Evolutionary conservation across 2,113 vertebrate species (phyloP).

Genomic region (Lota lota): DNA sequence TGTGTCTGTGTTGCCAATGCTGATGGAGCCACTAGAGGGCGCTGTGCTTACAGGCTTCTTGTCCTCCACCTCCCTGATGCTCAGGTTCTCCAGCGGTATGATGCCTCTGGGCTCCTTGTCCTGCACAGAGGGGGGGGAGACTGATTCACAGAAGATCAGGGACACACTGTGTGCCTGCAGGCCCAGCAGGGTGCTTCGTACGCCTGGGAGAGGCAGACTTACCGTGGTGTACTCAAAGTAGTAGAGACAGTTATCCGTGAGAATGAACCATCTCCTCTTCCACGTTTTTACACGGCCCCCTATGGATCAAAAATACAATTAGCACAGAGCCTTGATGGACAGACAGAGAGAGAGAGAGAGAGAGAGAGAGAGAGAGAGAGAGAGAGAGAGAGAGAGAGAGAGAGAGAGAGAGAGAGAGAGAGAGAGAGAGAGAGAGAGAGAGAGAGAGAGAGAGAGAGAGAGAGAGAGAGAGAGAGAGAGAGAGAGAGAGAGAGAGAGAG

Average conservation of each 20-base stretch:
- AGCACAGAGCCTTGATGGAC: slow-evolving; percentile 41
- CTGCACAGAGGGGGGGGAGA: slow-evolving; percentile 52
- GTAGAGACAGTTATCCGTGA: slow-evolving; percentile 98
- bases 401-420: too few relatives aligned
- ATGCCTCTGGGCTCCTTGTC: slow-evolving; percentile 98
- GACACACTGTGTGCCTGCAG: too few relatives aligned
- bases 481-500: too few relatives aligned
- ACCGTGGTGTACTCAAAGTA: slow-evolving; percentile 99
- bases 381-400: too few relatives aligned
- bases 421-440: too few relatives aligned
- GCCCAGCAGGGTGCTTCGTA: background rate
- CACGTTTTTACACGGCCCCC: slow-evolving; percentile 97
- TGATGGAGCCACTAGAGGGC: too few relatives aligned
- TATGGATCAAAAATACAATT: slow-evolving; percentile 61
- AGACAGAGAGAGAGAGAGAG: background rate
- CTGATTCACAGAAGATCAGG: background rate
- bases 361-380: too few relatives aligned
- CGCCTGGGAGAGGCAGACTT: slow-evolving; percentile 52
- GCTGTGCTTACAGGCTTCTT: slow-evolving; percentile 84
- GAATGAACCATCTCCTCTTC: slow-evolving; percentile 98
- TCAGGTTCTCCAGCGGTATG: slow-evolving; percentile 95
- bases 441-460: too few relatives aligned
- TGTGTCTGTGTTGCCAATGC: too few relatives aligned
- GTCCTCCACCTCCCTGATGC: slow-evolving; percentile 95
- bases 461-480: too few relatives aligned